Base-by-base conservation (phyloP, 1,140 invertebrate species). In the Drosophila takahashii region DNA sequence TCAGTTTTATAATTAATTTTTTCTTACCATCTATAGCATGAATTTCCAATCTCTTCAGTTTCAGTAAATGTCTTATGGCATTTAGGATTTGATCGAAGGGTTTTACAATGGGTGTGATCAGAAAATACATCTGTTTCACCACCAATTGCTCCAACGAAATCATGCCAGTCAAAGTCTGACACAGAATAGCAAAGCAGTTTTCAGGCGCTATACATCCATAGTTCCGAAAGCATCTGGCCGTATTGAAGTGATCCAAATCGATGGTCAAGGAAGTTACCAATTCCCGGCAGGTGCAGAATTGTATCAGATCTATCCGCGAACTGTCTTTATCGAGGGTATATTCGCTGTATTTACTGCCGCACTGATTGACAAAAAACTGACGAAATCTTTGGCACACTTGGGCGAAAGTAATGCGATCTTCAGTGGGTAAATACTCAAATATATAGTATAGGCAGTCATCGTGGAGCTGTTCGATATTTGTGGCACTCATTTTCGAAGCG, bases 321-420 rank as follows among this genome's bases (percentile, higher is more conserved):
- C 45, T 57, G 3, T 39, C 39, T 13, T 9, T 41, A 8, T 78
- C 50, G 6, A 86, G 5, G 5, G 36, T 47, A 22, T 58, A 86
- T 1, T 79, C 18, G 0, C 69, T 52, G 54, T 64, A 67, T 29
- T 52, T 60, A 13, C 26, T 32, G 1, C 45, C 26, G 22, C 3
- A 29, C 2, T 36, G 11, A 8, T 41, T 39, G 3, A 76, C 37
- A 7, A 76, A 76, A n/a, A 87, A 22, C 32, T 79, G 56, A 3
- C 79, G 83, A 76, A 87, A 87, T 26, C 70, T 45, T 0, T 29
- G 34, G 13, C 78, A 81, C 15, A 67, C 69, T 51, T 81, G 78
- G 0, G 74, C 61, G 15, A 81, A 87, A 26, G 15, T 50, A 26
- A 65, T 60, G 10, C 48, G 42, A 22, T 87, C 78, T 8, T 52